A percentile compares a stretch with the other conserved stretches of the same genome.
Conservation (phyloP, 2,113 vertebrate genomes). For the Cebus imitator region DNA sequence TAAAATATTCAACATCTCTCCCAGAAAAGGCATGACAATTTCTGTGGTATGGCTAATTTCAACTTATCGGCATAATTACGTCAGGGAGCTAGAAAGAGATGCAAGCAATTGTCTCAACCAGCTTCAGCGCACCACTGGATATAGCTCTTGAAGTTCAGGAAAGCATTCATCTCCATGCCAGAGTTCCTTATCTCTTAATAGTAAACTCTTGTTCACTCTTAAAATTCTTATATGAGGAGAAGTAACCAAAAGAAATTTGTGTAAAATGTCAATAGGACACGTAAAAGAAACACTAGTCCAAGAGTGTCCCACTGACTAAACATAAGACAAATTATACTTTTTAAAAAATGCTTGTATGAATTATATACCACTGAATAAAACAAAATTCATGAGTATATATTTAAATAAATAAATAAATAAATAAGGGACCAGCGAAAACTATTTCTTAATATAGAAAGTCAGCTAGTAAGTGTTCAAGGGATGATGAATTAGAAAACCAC, state of each 20-base stretch:
- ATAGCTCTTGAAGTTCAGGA: background rate
- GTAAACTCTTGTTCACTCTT: background rate
- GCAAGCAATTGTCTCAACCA: background rate
- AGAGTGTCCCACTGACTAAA: background rate
- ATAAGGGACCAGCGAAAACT: background rate
- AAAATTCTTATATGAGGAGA: background rate
- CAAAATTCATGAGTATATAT: background rate
- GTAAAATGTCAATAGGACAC: background rate
- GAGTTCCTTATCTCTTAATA: background rate
- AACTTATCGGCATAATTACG: background rate
- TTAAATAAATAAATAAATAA: background rate
- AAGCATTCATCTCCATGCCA: background rate
- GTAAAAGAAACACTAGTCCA: background rate
- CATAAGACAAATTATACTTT: background rate
- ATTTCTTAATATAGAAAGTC: background rate
- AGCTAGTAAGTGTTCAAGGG: background rate
- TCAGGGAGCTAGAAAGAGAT: background rate
- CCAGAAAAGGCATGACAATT: background rate
- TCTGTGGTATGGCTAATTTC: background rate
- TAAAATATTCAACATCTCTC: background rate
- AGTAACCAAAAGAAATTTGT: background rate
- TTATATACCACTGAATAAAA: background rate
- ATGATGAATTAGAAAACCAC: background rate
- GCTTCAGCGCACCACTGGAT: background rate
- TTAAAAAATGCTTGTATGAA: background rate